Evolutionary conservation across 2,113 vertebrate species (phyloP).

Genomic region (Nannospalax galili): DNA sequence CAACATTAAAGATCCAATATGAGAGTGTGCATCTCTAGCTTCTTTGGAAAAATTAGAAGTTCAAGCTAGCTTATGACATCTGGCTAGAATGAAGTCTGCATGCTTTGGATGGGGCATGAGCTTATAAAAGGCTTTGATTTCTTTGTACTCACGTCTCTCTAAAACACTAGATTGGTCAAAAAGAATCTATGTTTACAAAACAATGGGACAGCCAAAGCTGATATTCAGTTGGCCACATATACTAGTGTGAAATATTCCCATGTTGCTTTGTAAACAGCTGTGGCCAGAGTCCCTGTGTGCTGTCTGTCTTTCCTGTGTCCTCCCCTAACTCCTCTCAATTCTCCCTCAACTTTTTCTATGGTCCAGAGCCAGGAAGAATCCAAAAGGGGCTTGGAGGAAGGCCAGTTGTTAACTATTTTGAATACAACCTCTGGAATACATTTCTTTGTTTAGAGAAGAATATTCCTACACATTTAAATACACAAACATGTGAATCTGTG

Average conservation of each 20-base stretch:
- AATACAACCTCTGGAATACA: neutral
- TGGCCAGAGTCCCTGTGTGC: neutral
- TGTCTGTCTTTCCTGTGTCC: no score
- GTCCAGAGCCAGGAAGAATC: neutral
- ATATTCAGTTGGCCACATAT: neutral
- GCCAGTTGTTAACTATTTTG: neutral
- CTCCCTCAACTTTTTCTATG: neutral
- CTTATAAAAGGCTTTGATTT: neutral
- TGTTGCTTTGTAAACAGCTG: neutral
- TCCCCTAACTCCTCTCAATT: no score
- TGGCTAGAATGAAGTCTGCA: neutral
- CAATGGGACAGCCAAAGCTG: neutral
- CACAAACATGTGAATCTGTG: neutral
- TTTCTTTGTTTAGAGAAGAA: neutral
- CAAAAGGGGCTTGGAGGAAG: neutral
- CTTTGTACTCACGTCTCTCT: neutral
- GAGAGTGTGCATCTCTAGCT: conserved; percentile 33
- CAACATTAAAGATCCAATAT: conserved; percentile 6
- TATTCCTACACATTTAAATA: conserved; percentile 1
- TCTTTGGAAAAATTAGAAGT: neutral
- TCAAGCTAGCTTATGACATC: neutral
- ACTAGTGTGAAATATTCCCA: neutral
- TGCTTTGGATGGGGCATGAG: neutral
- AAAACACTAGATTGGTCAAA: neutral
- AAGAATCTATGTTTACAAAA: neutral